Base-by-base conservation (phyloP, 1,140 invertebrate species). In the Pinna nobilis region DNA sequence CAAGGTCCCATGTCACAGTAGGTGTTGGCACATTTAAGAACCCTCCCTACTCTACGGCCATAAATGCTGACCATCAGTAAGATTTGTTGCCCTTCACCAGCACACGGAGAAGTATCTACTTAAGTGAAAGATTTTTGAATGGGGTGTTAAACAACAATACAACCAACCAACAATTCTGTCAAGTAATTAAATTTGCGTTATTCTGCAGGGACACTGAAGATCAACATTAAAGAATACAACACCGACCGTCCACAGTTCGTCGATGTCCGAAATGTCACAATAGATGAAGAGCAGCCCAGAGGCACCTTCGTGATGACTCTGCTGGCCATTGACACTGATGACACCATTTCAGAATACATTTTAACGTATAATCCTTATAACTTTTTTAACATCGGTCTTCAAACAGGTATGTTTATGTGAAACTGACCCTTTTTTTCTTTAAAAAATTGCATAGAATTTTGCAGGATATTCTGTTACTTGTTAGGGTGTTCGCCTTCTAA, bases 221-320 rank as follows among this genome's bases (percentile, higher is more conserved):
- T 98, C 30, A 95, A 93, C 2, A 94, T 98, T 50, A 93, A 96
- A 37, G 96, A 97, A 85, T 93, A 93, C 20, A 94, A 94, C 84
- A 92, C 92, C 76, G 90, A 91, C 71, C 88, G 92, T 3, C 93
- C 93, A 11, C 41, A 75, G n/a, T 87, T 86, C 64, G 90, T 91
- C 57, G 6, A 91, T 88, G 51, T 94, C 94, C 84, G 90, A 89
- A 70, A 91, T 93, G 82, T 93, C 1, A 84, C 93, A 76, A 91
- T 97, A 72, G 90, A 93, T 59, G 96, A 98, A 89, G 96, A 97
- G 87, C 94, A 95, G 79, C 94, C 95, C 0, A 87, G 93, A 13
- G 95, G 94, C 30, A 94, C 94, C 0, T 91, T 95, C 30, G 92
- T 98, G 0, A 92, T 92, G 7, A 95, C 93, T 7, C 94, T 96